Evolutionary conservation across 2,797 vertebrate species (phyloP), one percentile per base, ranked within the genome.

Genomic region (Smutsia temminckii): DNA sequence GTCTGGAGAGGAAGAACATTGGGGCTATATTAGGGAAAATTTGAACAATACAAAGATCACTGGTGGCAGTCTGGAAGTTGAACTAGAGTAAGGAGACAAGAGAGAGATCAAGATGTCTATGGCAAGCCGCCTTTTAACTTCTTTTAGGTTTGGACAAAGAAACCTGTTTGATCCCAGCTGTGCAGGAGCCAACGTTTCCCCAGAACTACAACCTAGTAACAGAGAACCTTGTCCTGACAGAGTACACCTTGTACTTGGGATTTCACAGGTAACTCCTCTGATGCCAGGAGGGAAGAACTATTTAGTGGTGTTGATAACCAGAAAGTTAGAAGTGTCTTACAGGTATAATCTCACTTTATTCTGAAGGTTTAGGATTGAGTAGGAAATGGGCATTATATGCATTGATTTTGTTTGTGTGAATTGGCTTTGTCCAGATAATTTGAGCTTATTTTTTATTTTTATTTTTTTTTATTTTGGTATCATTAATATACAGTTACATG

Each of bases 181-280:
- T 99, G 78, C 99, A 99, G 95, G 98, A 98, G 6, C 98, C 99
- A 0, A 98, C 99, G 93, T 99, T 99, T 96, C 98, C 99, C 0
- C 99, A 99, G 97, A 99, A 98, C 92, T 99, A 99, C 98, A 99
- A 99, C 95, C 98, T 99, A 81, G 99, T 99, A 94, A 99, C 99
- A 0, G 99, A 99, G 98, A 99, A 99, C 98, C 99, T 99, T 96
- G 99, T 99, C 88, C 98, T 99, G 96, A 99, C 99, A 0, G 99
- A 99, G 72, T 99, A 99, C 37, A 98, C 99, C 51, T 97, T 99
- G 72, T 98, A 99, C 96, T 97, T 99, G 68, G 99, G 99, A 79
- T 99, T 99, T 94, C 99, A 99, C 98, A 99, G 99, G 99, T 99
- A 98, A 92, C 49, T 17, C 34, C 21, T 59, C 63, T 25, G 13